These are phyloP conservation scores for Acrossocheilus fasciatus DNA, from an alignment of 2,797 vertebrate species.

Conservation along the genomic window DNA sequence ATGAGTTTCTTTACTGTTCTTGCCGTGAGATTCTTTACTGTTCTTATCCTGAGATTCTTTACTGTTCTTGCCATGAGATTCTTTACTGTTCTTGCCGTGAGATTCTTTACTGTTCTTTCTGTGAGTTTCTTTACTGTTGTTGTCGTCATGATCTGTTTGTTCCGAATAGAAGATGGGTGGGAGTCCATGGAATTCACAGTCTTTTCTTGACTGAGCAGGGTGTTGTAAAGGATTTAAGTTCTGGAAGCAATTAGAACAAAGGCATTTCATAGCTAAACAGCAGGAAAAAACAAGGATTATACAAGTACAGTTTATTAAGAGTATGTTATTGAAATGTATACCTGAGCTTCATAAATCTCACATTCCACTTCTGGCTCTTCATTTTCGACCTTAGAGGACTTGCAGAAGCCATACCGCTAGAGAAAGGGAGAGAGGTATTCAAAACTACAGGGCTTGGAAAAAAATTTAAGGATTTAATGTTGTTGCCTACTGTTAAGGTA, in stretches of 20 bases:
- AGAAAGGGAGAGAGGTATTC: background rate
- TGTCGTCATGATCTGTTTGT: no score
- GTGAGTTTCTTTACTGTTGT: no score
- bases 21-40: no score
- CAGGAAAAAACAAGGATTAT: background rate
- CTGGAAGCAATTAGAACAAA: background rate
- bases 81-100: no score
- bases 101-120: no score
- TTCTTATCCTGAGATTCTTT: no score
- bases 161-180: conserved; percentile 5
- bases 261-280: background rate
- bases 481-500: no score
- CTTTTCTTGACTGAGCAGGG: conserved; percentile 28
- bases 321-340: conserved; percentile 10
- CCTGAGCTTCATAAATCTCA: conserved; percentile 59
- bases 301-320: background rate
- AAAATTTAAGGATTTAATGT: no score
- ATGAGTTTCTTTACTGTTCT: no score
- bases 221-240: conserved; percentile 19
- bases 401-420: conserved; percentile 59
- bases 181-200: conserved; percentile 1
- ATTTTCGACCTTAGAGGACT: conserved; percentile 48
- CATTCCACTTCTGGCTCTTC: conserved; percentile 52
- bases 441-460: background rate
- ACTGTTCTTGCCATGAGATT: no score